Evolutionary conservation across 2,888 invertebrate species (phyloP).

Genomic region (Meteorus colon): DNA sequence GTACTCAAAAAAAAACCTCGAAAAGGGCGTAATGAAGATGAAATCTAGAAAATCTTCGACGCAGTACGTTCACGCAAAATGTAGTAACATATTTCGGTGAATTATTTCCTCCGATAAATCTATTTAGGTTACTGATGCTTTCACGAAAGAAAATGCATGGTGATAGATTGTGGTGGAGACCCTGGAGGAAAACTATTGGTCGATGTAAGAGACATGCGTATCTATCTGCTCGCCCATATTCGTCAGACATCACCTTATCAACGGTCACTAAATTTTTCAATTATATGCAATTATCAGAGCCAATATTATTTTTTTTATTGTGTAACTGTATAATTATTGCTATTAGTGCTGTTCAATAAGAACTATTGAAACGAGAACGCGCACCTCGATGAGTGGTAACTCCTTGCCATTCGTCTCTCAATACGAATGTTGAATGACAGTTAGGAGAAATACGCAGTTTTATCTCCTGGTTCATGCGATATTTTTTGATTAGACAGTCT

Average conservation of each 20-base stretch:
- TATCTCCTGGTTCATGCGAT: background rate
- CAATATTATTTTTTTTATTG: slow-evolving; percentile 1
- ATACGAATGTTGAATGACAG: background rate
- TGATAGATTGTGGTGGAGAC: background rate
- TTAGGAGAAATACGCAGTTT: background rate
- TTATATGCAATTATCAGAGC: background rate
- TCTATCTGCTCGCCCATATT: slow-evolving; percentile 40
- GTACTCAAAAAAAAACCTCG: background rate
- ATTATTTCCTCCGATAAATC: background rate
- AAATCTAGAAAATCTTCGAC: background rate
- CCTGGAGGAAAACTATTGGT: background rate
- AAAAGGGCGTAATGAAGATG: background rate
- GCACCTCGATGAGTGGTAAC: background rate
- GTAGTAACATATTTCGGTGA: background rate
- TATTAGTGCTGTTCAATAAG: slow-evolving; percentile 9
- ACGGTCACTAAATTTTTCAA: slow-evolving; percentile 7
- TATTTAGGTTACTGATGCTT: background rate
- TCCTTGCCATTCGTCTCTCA: background rate
- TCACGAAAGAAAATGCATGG: background rate
- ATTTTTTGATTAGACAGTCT: background rate
- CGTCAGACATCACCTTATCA: slow-evolving; percentile 47
- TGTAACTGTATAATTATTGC: slow-evolving; percentile 8
- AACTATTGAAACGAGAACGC: background rate
- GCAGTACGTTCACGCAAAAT: background rate
- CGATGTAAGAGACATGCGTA: background rate